phyloP scores from a whole-genome alignment of 1,140 invertebrate genomes.

The Aphidius gifuensis region DNA sequence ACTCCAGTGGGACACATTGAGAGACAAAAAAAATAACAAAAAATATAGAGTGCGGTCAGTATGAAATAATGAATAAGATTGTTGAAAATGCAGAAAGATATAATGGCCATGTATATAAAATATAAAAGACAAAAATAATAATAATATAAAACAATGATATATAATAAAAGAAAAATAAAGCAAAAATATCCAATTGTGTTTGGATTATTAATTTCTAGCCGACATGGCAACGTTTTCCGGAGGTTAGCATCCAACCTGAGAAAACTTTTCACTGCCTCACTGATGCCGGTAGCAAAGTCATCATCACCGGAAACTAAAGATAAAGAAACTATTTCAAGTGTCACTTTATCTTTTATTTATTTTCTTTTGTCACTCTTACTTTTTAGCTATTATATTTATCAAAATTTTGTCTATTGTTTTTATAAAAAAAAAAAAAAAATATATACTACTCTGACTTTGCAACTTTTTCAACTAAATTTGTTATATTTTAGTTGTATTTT shows the following conservation, averaged over 20 bases:
- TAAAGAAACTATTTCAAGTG: not conserved
- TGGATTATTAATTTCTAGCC: conserved; percentile 11
- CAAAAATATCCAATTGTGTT: not conserved
- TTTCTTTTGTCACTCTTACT: not conserved
- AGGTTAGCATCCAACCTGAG: not conserved
- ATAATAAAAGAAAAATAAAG: no score
- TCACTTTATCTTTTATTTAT: no score
- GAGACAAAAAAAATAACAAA: no score
- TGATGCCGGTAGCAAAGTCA: conserved; percentile 2
- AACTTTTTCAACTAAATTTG: no score
- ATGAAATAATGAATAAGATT: no score
- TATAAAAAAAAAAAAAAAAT: not conserved
- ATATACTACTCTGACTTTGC: not conserved
- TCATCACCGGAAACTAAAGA: conserved; percentile 13
- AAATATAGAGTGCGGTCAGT: no score
- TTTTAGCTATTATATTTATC: not conserved
- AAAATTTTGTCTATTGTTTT: not conserved
- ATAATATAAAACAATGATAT: no score
- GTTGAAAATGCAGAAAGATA: no score
- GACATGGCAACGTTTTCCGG: not conserved
- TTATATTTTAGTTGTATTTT: no score
- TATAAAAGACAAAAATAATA: no score
- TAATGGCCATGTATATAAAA: no score
- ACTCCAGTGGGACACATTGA: no score
- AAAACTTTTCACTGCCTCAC: not conserved